Percentiles rank a stretch among this genome's conserved stretches.
phyloP scores from a whole-genome alignment of 2,797 vertebrate species.

The Pseudomugil gertrudae region DNA sequence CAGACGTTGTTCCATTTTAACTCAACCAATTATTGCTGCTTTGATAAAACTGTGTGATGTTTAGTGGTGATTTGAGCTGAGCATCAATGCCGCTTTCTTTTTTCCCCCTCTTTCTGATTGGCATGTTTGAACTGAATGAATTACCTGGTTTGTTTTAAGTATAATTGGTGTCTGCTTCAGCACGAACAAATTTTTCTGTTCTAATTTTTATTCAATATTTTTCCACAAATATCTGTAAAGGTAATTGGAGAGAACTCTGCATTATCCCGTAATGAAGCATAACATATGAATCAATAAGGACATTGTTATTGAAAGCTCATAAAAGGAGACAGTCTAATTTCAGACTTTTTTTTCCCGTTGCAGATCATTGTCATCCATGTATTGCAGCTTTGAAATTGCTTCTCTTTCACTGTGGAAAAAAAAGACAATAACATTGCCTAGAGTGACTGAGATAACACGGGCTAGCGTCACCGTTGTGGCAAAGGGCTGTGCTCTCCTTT shows the following conservation, averaged over 20 bases:
- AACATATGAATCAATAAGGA: constrained; percentile 6
- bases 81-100: neutral
- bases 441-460: constrained; percentile 63
- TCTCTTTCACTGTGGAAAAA: constrained; percentile 38
- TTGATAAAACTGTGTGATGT: constrained; percentile 17
- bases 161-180: constrained; percentile 5
- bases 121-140: constrained; percentile 11
- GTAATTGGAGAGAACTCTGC: neutral
- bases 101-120: constrained; percentile 2
- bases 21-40: constrained; percentile 12
- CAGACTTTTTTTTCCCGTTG: constrained; percentile 21
- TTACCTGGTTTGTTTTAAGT: neutral
- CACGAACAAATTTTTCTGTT: neutral
- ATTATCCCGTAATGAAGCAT: neutral
- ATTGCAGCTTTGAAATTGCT: constrained; percentile 46
- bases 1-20: constrained; percentile 22
- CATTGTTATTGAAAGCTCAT: constrained; percentile 14
- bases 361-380: constrained; percentile 43
- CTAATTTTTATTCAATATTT: constrained; percentile 2
- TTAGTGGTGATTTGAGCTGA: constrained; percentile 13
- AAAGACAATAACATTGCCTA: constrained; percentile 39
- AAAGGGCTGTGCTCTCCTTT: constrained; percentile 57
- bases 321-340: constrained; percentile 8
- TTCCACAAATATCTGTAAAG: neutral
- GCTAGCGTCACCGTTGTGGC: constrained; percentile 51